Percentiles rank a stretch among this genome's conserved stretches.
Evolutionary conservation across 2,888 invertebrate species (phyloP).

Genomic region (Morpho achilles): DNA sequence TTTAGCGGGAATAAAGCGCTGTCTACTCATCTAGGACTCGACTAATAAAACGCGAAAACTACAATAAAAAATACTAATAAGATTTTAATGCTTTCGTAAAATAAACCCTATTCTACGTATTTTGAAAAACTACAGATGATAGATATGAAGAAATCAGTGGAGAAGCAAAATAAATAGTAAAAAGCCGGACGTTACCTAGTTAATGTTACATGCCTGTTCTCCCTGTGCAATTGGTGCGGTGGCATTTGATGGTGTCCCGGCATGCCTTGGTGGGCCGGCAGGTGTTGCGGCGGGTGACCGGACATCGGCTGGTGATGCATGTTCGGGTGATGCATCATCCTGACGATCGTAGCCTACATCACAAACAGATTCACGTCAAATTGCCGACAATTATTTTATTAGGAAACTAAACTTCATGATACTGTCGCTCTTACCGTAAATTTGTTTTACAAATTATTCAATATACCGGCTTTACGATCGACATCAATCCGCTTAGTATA

Average conservation of each 20-base stretch:
- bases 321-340: constrained; percentile 79
- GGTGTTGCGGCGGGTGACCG: constrained; percentile 70
- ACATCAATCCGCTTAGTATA: constrained; percentile 65
- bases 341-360: constrained; percentile 52
- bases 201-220: constrained; percentile 78
- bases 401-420: constrained; percentile 43
- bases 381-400: constrained; percentile 53
- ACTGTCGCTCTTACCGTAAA: constrained; percentile 59
- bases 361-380: constrained; percentile 58
- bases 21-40: no score
- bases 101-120: no score
- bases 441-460: constrained; percentile 44
- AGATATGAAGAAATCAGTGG: constrained; percentile 7
- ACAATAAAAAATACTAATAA: no score
- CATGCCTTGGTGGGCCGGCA: constrained; percentile 67
- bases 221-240: constrained; percentile 83
- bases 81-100: no score
- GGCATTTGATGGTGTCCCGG: constrained; percentile 79
- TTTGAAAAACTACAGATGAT: no score
- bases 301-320: constrained; percentile 78
- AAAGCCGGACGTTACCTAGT: constrained; percentile 72
- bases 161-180: constrained; percentile 47
- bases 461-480: constrained; percentile 48
- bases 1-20: no score
- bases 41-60: no score